These are phyloP conservation scores for Cuniculus paca DNA, from an alignment of 2,797 vertebrate species.

Conservation along the genomic window DNA sequence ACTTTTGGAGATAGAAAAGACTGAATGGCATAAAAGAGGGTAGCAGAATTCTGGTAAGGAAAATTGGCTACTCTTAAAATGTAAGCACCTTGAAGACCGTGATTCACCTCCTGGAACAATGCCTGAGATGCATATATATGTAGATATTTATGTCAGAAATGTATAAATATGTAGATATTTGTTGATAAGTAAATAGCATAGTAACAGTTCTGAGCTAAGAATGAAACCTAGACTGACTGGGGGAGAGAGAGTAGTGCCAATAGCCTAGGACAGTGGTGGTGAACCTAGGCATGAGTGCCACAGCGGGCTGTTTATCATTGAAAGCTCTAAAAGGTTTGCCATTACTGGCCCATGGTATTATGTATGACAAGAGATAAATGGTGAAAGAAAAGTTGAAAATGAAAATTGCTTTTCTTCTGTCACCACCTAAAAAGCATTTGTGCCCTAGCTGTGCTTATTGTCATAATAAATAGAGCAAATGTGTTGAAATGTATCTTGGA, in stretches of 20 bases:
- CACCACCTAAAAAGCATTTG: not conserved
- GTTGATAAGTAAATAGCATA: not conserved
- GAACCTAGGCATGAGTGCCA: not conserved
- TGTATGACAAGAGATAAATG: not conserved
- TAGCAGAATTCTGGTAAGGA: not conserved
- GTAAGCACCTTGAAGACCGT: not conserved
- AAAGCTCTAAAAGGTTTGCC: not conserved
- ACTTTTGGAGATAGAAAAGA: not conserved
- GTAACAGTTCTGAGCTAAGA: not conserved
- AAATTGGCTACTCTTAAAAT: not conserved
- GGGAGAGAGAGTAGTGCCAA: not conserved
- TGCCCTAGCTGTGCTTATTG: not conserved
- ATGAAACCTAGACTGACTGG: not conserved
- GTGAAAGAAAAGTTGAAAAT: not conserved
- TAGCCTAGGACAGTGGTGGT: not conserved
- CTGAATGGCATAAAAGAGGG: not conserved
- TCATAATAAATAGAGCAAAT: conserved; percentile 25
- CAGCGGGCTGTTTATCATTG: not conserved
- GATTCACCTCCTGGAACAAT: not conserved
- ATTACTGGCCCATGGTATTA: not conserved
- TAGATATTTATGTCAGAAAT: not conserved
- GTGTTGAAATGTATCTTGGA: not conserved
- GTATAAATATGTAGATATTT: not conserved
- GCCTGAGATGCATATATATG: not conserved
- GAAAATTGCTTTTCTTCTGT: not conserved